A percentile compares a stretch with the other conserved stretches of the same genome.
These are phyloP conservation scores for Clanis bilineata DNA, from an alignment of 2,888 invertebrate species.

Conservation along the genomic window DNA sequence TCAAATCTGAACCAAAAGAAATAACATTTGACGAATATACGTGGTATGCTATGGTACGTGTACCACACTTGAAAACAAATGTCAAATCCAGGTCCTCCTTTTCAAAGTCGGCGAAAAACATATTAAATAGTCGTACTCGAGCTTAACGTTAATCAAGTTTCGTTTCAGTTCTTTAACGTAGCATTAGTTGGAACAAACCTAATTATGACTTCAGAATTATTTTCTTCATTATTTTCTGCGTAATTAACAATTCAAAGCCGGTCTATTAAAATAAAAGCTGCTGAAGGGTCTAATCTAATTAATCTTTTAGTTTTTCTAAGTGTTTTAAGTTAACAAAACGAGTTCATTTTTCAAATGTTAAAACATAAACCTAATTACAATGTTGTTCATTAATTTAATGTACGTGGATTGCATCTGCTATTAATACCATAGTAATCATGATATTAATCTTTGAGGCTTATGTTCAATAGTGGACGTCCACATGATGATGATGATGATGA, in stretches of 20 bases:
- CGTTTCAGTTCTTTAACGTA: background rate
- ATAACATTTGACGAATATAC: too few relatives aligned
- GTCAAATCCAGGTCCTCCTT: too few relatives aligned
- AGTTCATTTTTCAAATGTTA: background rate
- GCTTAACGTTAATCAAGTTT: background rate
- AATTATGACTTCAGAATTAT: background rate
- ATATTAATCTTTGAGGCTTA: too few relatives aligned
- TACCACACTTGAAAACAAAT: too few relatives aligned
- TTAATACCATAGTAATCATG: too few relatives aligned
- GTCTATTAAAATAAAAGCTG: background rate
- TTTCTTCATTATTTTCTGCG: background rate
- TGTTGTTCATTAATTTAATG: background rate
- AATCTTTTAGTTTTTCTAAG: background rate
- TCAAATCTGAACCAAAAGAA: too few relatives aligned
- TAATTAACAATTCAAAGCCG: constrained; percentile 10
- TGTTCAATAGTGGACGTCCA: too few relatives aligned
- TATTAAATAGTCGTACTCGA: background rate
- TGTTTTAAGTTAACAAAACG: background rate
- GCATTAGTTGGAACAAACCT: background rate
- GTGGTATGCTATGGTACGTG: too few relatives aligned
- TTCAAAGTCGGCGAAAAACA: too few relatives aligned
- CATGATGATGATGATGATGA: too few relatives aligned
- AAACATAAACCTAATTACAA: background rate
- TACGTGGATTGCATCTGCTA: too few relatives aligned
- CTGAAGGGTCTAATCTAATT: constrained; percentile 1